Conservation (phyloP, 2,888 invertebrate genomes). For the Pristionchus mayeri region DNA sequence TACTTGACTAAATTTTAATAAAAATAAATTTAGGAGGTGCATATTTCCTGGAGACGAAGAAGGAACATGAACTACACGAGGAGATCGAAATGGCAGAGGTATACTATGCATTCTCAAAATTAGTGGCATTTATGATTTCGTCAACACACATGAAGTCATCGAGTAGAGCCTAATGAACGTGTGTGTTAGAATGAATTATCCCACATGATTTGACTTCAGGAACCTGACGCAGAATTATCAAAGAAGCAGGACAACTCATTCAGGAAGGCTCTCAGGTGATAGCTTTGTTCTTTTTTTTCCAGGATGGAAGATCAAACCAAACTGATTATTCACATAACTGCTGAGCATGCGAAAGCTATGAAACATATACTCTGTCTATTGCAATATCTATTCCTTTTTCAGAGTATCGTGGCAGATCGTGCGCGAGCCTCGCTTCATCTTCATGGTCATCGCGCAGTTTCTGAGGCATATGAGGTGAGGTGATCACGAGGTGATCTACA, state of each 20-base stretch:
- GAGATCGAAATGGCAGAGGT: conserved; percentile 26
- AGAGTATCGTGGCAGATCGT: conserved; percentile 64
- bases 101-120: neutral
- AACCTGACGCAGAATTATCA: conserved; percentile 11
- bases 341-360: no score
- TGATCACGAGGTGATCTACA: neutral
- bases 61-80: conserved; percentile 17
- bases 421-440: conserved; percentile 62
- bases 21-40: neutral
- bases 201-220: neutral
- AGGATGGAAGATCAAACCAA: neutral
- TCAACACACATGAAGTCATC: no score
- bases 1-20: neutral
- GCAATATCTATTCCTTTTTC: neutral
- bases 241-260: neutral
- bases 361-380: neutral
- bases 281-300: neutral
- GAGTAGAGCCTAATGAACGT: no score
- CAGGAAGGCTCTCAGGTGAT: conserved; percentile 46
- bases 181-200: no score
- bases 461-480: conserved; percentile 60
- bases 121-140: no score
- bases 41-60: neutral
- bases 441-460: conserved; percentile 63
- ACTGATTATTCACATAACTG: no score